Percentiles rank a stretch among this genome's conserved stretches.
Conservation (phyloP, 2,888 invertebrate genomes). For the Metellina segmentata region DNA sequence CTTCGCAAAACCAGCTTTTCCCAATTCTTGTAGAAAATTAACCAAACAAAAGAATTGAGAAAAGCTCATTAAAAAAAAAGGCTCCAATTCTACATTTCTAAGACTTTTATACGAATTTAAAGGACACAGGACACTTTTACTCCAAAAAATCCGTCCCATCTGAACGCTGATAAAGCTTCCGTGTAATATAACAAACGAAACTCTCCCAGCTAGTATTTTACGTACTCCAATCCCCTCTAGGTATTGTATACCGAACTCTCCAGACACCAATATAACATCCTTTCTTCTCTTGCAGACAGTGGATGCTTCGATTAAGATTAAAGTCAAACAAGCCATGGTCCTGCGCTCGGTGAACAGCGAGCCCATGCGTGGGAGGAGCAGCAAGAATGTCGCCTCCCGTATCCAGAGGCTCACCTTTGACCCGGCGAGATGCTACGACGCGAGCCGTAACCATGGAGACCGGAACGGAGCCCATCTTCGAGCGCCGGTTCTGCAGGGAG, state of each 20-base stretch:
- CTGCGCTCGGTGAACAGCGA: constrained; percentile 15
- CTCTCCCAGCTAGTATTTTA: too few species aligned
- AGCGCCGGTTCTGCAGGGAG: constrained; percentile 10
- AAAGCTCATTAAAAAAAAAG: too few species aligned
- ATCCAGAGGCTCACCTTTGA: constrained; percentile 63
- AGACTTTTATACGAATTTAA: too few species aligned
- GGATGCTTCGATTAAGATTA: constrained; percentile 21
- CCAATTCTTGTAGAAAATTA: too few species aligned
- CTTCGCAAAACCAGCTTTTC: too few species aligned
- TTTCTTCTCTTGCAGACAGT: constrained; percentile 25
- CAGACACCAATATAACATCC: constrained; percentile 8
- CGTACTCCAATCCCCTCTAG: neutral
- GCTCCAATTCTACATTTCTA: too few species aligned
- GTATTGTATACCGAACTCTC: neutral
- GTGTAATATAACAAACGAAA: too few species aligned
- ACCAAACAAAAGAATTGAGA: too few species aligned
- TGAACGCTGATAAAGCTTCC: too few species aligned
- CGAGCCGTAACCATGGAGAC: constrained; percentile 55
- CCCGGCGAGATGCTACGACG: constrained; percentile 49
- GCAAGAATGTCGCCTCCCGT: constrained; percentile 42
- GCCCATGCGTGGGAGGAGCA: neutral
- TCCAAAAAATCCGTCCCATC: too few species aligned
- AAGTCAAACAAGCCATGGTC: constrained; percentile 45
- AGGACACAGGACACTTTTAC: too few species aligned
- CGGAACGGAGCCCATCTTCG: constrained; percentile 14